Evolutionary conservation across 2,113 vertebrate genomes (phyloP).

Genomic region (Coracopsis vasa): DNA sequence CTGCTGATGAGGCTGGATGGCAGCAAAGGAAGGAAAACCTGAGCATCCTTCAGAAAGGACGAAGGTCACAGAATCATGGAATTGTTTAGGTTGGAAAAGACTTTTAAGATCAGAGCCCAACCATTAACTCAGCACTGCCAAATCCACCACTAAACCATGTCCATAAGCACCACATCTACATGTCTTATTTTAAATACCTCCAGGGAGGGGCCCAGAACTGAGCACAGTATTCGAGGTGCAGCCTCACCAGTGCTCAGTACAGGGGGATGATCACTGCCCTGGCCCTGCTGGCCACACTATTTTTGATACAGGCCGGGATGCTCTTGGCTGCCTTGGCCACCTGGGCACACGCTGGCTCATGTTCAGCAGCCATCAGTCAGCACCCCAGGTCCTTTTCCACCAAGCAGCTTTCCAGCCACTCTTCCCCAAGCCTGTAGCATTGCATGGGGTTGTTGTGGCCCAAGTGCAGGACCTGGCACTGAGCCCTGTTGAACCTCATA

Average conservation of each 20-base stretch:
- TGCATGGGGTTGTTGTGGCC: background rate
- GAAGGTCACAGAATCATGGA: background rate
- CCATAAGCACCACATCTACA: background rate
- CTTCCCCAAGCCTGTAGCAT: background rate
- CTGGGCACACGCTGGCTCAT: rapidly evolving
- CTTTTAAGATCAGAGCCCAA: background rate
- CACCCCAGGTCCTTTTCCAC: background rate
- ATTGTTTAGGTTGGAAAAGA: background rate
- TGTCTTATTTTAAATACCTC: background rate
- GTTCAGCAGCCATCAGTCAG: background rate
- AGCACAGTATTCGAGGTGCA: background rate
- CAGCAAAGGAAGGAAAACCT: background rate
- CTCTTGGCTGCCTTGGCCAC: background rate
- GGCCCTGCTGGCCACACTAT: background rate
- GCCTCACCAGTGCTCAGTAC: background rate
- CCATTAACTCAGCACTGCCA: background rate
- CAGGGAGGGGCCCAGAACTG: background rate
- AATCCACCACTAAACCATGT: background rate
- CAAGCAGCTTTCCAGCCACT: background rate
- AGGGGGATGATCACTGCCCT: background rate
- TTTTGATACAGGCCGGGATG: background rate
- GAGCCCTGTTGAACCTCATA: background rate
- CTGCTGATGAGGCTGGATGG: background rate
- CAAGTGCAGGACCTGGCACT: background rate
- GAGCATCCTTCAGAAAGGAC: background rate